Evolutionary conservation across 2,113 vertebrate genomes (phyloP).

Genomic region (Mus spicilegus): DNA sequence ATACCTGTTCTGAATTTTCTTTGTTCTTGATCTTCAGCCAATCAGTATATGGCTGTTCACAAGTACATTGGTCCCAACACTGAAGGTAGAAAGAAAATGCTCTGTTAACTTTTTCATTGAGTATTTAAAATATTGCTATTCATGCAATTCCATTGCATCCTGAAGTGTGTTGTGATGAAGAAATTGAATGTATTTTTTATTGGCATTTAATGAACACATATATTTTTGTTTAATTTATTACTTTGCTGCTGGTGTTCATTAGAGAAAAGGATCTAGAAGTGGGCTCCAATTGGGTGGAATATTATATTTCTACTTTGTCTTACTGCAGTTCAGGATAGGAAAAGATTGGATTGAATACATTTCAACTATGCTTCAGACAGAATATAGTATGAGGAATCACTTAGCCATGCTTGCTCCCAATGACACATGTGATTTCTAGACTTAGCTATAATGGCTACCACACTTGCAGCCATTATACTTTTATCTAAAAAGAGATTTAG

Average conservation of each 20-base stretch:
- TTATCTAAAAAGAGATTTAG: neutral
- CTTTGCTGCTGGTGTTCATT: neutral
- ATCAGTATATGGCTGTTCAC: conserved; percentile 54
- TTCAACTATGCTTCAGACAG: neutral
- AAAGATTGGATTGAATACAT: neutral
- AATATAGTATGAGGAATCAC: neutral
- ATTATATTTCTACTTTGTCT: neutral
- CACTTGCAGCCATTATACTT: neutral
- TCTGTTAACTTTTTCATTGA: conserved; percentile 53
- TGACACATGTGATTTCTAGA: neutral
- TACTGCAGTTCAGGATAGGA: neutral
- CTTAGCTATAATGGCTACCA: neutral
- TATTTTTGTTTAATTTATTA: conserved; percentile 25
- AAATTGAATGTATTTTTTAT: neutral
- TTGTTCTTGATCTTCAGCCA: conserved; percentile 77
- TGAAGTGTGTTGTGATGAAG: neutral
- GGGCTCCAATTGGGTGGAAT: neutral
- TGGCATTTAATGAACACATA: neutral
- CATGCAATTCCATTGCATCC: neutral
- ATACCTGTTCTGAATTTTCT: conserved; percentile 61
- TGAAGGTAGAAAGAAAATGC: conserved; percentile 73
- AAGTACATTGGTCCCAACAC: conserved; percentile 80
- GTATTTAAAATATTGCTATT: conserved; percentile 24
- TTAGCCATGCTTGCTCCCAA: neutral
- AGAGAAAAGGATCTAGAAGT: conserved; percentile 15